Conservation (phyloP, 2,888 invertebrate species). For the Bursaphelenchus okinawaensis region DNA sequence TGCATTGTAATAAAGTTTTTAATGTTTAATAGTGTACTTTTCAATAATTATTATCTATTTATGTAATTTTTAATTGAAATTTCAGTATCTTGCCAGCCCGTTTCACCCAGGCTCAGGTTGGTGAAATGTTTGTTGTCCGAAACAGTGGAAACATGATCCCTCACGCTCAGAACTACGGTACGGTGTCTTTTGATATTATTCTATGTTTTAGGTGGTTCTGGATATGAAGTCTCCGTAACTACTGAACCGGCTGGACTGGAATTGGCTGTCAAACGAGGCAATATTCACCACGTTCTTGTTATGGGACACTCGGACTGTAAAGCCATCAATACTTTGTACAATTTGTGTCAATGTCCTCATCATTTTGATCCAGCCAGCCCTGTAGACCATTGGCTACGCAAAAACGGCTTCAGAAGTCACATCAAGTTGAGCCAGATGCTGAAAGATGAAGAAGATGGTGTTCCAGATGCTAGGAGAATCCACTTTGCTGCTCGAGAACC, state of each 20-base stretch:
- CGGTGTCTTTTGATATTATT: slow-evolving; percentile 8
- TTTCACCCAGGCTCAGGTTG: slow-evolving; percentile 88
- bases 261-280: slow-evolving; percentile 82
- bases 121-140: slow-evolving; percentile 94
- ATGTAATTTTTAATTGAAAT: not conserved
- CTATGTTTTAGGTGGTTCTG: slow-evolving; percentile 40
- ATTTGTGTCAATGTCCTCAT: slow-evolving; percentile 67
- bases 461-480: slow-evolving; percentile 12
- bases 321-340: slow-evolving; percentile 87
- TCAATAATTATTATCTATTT: not conserved
- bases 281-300: slow-evolving; percentile 76
- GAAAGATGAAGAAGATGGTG: slow-evolving; percentile 64
- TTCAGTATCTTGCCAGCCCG: slow-evolving; percentile 83
- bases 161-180: slow-evolving; percentile 76
- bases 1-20: not conserved
- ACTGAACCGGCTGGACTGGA: slow-evolving; percentile 93
- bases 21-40: no score
- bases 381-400: slow-evolving; percentile 81
- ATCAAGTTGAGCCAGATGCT: slow-evolving; percentile 71
- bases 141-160: slow-evolving; percentile 94
- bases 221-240: slow-evolving; percentile 67
- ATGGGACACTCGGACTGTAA: slow-evolving; percentile 85
- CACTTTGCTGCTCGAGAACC: slow-evolving; percentile 35
- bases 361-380: slow-evolving; percentile 66
- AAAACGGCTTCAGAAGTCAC: slow-evolving; percentile 76